Conservation (phyloP, 35 echinoderm and acorn worm species). For the Heliocidaris erythrogramma region DNA sequence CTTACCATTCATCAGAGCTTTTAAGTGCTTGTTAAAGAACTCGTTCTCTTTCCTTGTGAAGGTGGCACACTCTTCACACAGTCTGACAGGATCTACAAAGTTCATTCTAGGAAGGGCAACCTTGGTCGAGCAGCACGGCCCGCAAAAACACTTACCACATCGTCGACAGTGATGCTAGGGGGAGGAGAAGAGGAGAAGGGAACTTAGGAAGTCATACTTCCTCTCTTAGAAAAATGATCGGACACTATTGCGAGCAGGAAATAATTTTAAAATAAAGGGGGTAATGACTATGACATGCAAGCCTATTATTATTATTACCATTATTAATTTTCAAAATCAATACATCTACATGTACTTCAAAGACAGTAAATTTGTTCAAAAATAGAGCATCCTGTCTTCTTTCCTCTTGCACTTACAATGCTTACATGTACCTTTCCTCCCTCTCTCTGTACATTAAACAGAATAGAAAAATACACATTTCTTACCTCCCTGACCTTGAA, state of each 20-base stretch:
- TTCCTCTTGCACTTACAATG: no score
- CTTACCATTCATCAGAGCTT: slow-evolving; percentile 82
- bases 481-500: no score
- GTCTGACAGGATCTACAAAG: slow-evolving; percentile 93
- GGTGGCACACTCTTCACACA: slow-evolving; percentile 74
- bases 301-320: background rate
- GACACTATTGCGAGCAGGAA: background rate
- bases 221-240: background rate
- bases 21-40: slow-evolving; percentile 93
- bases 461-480: no score
- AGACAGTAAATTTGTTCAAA: no score
- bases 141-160: slow-evolving; percentile 92
- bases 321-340: no score
- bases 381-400: no score
- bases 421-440: no score
- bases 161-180: slow-evolving; percentile 91
- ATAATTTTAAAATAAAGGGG: background rate
- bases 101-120: slow-evolving; percentile 84
- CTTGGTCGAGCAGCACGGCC: slow-evolving; percentile 73
- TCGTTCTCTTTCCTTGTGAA: slow-evolving; percentile 94
- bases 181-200: background rate
- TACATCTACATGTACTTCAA: no score
- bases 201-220: background rate
- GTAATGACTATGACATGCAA: no score
- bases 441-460: no score